phyloP scores from a whole-genome alignment of 2,888 invertebrate species.

The Acanthopleura granulata region DNA sequence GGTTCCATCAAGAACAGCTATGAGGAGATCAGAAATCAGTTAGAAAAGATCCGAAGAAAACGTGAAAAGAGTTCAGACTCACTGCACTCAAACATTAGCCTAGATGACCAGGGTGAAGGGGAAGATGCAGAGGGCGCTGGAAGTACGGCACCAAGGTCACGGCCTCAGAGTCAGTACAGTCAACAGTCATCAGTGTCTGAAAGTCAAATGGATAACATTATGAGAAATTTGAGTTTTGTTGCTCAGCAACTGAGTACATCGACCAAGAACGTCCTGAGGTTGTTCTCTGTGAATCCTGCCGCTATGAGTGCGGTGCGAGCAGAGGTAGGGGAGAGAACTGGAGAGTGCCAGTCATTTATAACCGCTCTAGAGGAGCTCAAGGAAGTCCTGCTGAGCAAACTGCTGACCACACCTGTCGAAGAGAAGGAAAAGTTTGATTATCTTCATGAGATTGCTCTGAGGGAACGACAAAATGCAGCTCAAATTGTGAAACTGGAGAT shows the following conservation, averaged over 20 bases:
- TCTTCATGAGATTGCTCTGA: conserved; percentile 60
- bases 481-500: conserved; percentile 65
- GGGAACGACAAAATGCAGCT: conserved; percentile 62
- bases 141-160: neutral
- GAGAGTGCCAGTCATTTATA: conserved; percentile 41
- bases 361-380: conserved; percentile 56
- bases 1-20: conserved; percentile 54
- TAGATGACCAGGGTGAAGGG: neutral
- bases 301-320: conserved; percentile 53
- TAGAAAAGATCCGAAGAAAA: conserved; percentile 18
- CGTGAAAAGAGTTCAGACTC: conserved; percentile 3
- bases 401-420: conserved; percentile 68
- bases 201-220: conserved; percentile 50
- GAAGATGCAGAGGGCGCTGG: neutral
- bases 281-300: conserved; percentile 57
- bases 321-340: conserved; percentile 36
- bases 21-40: conserved; percentile 46
- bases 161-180: conserved; percentile 6
- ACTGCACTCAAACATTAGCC: neutral
- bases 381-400: conserved; percentile 62
- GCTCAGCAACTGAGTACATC: conserved; percentile 64
- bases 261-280: conserved; percentile 61
- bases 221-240: conserved; percentile 57
- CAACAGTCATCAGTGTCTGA: conserved; percentile 20
- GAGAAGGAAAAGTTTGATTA: conserved; percentile 64